Percentiles rank a stretch among this genome's conserved stretches.
Evolutionary conservation across 2,113 vertebrate species (phyloP).

Genomic region (Panthera leo): DNA sequence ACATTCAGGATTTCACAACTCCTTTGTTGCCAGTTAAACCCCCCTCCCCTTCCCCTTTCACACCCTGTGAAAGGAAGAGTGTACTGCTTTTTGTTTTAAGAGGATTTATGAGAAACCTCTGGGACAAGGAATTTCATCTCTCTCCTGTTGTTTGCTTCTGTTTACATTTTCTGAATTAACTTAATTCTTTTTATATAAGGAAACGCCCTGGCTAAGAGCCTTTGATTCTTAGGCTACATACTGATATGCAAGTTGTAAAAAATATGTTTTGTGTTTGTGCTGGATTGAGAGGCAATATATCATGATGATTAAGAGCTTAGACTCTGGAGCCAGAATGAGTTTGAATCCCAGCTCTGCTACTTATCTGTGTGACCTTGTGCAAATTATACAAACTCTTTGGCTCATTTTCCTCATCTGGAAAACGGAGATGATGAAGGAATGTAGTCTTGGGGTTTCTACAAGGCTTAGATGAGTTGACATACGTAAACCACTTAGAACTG

Average conservation of each 20-base stretch:
- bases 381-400: background rate
- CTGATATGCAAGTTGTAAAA: background rate
- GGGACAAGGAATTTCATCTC: conserved; percentile 34
- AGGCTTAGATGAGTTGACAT: background rate
- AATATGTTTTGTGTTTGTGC: background rate
- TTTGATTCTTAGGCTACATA: conserved; percentile 23
- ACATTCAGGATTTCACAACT: background rate
- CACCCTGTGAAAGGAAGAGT: background rate
- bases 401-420: conserved; percentile 14
- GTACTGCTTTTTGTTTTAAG: conserved; percentile 46
- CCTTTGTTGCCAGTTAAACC: background rate
- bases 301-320: background rate
- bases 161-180: conserved; percentile 66
- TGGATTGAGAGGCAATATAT: background rate
- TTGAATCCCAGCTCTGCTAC: background rate
- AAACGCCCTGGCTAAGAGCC: conserved; percentile 7
- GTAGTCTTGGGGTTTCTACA: background rate
- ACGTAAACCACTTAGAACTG: background rate
- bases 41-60: background rate
- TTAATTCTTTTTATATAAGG: conserved; percentile 67
- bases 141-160: conserved; percentile 55
- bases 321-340: background rate
- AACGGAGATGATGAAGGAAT: background rate
- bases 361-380: background rate
- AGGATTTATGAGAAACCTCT: conserved; percentile 54